Evolutionary conservation across 1,140 invertebrate species (phyloP).

Genomic region (Ceratitis capitata): DNA sequence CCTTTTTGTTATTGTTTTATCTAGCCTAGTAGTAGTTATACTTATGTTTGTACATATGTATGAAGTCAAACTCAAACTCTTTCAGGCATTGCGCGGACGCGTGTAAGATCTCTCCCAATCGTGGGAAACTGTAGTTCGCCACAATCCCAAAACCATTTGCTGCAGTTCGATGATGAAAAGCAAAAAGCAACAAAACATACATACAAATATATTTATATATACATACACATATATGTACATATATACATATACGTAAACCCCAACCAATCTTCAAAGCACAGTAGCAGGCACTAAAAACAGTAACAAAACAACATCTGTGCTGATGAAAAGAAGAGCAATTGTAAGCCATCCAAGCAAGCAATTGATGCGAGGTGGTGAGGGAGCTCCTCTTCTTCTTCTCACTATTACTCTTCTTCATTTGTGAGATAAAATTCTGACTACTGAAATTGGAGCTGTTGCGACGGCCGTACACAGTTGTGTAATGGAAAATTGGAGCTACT

Average conservation of each 20-base stretch:
- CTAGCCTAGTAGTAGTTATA: neutral
- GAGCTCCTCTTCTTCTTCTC: neutral
- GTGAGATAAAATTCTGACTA: neutral
- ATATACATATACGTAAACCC: neutral
- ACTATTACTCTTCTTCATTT: neutral
- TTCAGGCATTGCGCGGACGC: slow-evolving; percentile 43
- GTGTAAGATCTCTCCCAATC: slow-evolving; percentile 53
- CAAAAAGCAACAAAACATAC: slow-evolving; percentile 19
- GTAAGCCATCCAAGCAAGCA: neutral
- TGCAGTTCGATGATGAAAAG: slow-evolving; percentile 46
- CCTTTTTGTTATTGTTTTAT: slow-evolving; percentile 12
- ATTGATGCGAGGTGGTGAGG: neutral
- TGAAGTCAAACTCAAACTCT: neutral
- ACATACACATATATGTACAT: too few species aligned
- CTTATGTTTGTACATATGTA: neutral
- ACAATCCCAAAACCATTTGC: slow-evolving; percentile 55
- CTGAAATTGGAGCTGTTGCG: neutral
- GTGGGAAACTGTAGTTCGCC: slow-evolving; percentile 56
- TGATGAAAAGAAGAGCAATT: slow-evolving; percentile 3
- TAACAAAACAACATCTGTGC: neutral
- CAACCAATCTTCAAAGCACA: neutral
- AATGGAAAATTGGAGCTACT: neutral
- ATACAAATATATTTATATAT: too few species aligned
- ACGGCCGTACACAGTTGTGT: neutral
- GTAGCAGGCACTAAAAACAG: neutral